Conservation (phyloP, 2,113 vertebrate species). For the Salvelinus alpinus region DNA sequence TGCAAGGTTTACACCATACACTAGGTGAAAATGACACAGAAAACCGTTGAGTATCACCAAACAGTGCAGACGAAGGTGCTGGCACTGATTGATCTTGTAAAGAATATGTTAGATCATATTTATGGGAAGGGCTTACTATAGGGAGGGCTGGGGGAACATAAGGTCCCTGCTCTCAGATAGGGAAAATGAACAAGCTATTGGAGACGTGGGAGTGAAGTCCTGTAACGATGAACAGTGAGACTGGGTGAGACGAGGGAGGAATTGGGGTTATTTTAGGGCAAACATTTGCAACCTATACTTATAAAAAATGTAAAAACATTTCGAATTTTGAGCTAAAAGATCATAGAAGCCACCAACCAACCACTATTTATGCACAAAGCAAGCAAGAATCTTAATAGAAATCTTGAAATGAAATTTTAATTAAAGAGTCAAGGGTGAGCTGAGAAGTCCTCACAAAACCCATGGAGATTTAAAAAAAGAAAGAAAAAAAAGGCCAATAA, state of each 20-base stretch:
- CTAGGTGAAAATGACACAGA: no score
- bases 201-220: background rate
- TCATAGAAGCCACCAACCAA: background rate
- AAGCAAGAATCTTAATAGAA: background rate
- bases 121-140: no score
- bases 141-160: no score
- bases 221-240: background rate
- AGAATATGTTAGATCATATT: no score
- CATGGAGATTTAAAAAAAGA: conserved; percentile 6
- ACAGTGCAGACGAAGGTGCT: no score
- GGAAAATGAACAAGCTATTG: no score
- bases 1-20: no score
- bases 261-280: background rate
- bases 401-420: background rate
- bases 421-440: background rate
- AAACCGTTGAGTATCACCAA: no score
- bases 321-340: background rate
- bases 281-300: background rate
- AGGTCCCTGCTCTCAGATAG: no score
- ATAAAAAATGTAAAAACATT: background rate
- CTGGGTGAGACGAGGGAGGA: background rate
- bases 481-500: conserved; percentile 38
- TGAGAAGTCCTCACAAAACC: background rate
- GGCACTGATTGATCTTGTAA: no score
- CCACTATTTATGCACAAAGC: background rate